A percentile compares a stretch with the other conserved stretches of the same genome.
These are phyloP conservation scores for Caenorhabditis parvicauda DNA, from an alignment of 2,888 invertebrate genomes.

Conservation along the genomic window DNA sequence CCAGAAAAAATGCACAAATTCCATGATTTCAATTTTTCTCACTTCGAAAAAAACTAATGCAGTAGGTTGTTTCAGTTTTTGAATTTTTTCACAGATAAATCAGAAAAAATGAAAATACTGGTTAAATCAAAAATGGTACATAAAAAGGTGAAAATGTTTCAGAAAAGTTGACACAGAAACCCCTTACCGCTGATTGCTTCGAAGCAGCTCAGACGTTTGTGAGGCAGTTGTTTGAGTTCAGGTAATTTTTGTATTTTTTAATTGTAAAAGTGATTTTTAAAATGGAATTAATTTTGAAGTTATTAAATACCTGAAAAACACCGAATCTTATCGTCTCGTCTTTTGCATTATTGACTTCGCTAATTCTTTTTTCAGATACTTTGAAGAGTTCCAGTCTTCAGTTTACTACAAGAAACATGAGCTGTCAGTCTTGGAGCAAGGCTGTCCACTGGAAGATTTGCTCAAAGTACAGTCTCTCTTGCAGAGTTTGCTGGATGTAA, in stretches of 20 bases:
- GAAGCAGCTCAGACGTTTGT: constrained; percentile 37
- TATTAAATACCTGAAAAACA: not conserved
- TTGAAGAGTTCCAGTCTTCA: constrained; percentile 79
- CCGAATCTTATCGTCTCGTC: too few relatives aligned
- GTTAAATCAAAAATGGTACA: too few relatives aligned
- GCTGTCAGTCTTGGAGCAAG: constrained; percentile 73
- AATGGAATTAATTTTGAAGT: not conserved
- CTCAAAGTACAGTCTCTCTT: constrained; percentile 28
- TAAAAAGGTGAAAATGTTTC: too few relatives aligned
- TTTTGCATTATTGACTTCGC: too few relatives aligned
- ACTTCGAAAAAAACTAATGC: too few relatives aligned
- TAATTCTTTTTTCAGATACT: constrained; percentile 70
- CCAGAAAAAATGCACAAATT: too few relatives aligned
- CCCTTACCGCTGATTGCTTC: constrained; percentile 19
- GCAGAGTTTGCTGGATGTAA: constrained; percentile 26
- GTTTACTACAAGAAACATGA: constrained; percentile 87
- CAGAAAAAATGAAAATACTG: too few relatives aligned
- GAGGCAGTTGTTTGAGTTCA: constrained; percentile 29
- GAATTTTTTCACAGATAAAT: too few relatives aligned
- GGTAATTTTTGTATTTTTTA: too few relatives aligned
- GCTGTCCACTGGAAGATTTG: constrained; percentile 21
- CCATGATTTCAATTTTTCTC: too few relatives aligned
- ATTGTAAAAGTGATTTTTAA: constrained; percentile 11
- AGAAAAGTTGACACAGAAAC: constrained; percentile 12
- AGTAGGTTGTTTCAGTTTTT: too few relatives aligned